Evolutionary conservation across 2,113 vertebrate species (phyloP).

Genomic region (Myotis brandtii): DNA sequence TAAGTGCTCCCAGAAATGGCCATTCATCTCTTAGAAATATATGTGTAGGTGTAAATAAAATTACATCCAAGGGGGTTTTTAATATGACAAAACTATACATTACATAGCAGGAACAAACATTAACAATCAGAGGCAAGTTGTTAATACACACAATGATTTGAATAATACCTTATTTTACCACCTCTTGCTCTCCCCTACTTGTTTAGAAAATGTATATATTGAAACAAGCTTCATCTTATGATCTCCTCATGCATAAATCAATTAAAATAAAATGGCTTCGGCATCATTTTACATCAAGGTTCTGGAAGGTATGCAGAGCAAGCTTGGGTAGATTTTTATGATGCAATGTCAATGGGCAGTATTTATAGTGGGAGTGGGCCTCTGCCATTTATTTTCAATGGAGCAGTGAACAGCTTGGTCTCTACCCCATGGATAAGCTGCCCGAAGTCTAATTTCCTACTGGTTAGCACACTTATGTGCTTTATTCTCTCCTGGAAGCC

Average conservation of each 20-base stretch:
- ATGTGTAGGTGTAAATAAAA: conserved; percentile 68
- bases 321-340: neutral
- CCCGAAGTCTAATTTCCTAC: neutral
- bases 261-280: conserved; percentile 31
- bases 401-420: neutral
- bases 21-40: conserved; percentile 60
- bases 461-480: neutral
- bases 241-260: neutral
- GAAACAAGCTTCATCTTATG: conserved; percentile 43
- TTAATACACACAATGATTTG: conserved; percentile 24
- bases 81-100: conserved; percentile 65
- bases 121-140: conserved; percentile 52
- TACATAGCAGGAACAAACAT: conserved; percentile 50
- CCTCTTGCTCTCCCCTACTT: neutral
- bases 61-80: conserved; percentile 62
- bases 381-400: neutral
- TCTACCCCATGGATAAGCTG: neutral
- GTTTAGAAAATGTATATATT: conserved; percentile 30
- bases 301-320: neutral
- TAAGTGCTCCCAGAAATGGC: conserved; percentile 43
- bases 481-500: conserved; percentile 6
- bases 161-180: conserved; percentile 61
- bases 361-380: neutral
- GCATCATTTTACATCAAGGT: neutral
- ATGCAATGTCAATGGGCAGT: neutral